Evolutionary conservation across 2,797 vertebrate species (phyloP).

Genomic region (Clarias laeviceps): DNA sequence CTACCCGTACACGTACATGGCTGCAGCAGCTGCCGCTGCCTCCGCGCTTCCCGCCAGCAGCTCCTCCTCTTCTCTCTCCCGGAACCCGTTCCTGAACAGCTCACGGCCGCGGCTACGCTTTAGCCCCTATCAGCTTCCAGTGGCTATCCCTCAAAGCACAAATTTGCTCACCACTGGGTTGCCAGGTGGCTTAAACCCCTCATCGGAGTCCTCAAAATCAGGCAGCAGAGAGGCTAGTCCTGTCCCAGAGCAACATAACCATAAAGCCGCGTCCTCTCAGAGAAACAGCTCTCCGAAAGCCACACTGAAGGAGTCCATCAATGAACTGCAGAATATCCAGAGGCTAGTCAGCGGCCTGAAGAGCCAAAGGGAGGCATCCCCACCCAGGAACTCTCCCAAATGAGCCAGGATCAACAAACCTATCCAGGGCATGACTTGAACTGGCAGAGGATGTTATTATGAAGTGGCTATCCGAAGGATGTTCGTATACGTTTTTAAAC

Average conservation of each 20-base stretch:
- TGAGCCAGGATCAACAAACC: slow-evolving; percentile 64
- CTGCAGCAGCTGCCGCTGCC: slow-evolving; percentile 89
- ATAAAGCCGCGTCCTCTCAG: slow-evolving; percentile 76
- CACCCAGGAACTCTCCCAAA: slow-evolving; percentile 84
- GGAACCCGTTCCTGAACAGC: slow-evolving; percentile 85
- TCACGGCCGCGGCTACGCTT: slow-evolving; percentile 91
- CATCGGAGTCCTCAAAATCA: slow-evolving; percentile 85
- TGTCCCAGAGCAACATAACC: slow-evolving; percentile 82
- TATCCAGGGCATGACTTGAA: slow-evolving; percentile 75
- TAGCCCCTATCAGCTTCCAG: slow-evolving; percentile 94
- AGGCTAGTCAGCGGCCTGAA: slow-evolving; percentile 97
- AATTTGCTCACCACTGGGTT: slow-evolving; percentile 85
- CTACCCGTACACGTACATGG: slow-evolving; percentile 98
- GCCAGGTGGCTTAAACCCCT: slow-evolving; percentile 72
- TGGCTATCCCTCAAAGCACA: slow-evolving; percentile 87
- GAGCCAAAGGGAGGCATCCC: slow-evolving; percentile 86
- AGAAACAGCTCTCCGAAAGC: slow-evolving; percentile 83
- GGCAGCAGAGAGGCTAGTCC: slow-evolving; percentile 89
- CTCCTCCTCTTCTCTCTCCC: slow-evolving; percentile 77
- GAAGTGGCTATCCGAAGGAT: slow-evolving; percentile 50
- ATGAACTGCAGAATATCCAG: slow-evolving; percentile 97
- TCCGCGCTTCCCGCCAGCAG: slow-evolving; percentile 87
- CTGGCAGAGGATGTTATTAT: slow-evolving; percentile 67
- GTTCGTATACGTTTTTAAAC: slow-evolving; percentile 32
- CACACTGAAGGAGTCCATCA: slow-evolving; percentile 90